These are phyloP conservation scores for Eilema depressum DNA, from an alignment of 2,888 invertebrate genomes.

Conservation along the genomic window DNA sequence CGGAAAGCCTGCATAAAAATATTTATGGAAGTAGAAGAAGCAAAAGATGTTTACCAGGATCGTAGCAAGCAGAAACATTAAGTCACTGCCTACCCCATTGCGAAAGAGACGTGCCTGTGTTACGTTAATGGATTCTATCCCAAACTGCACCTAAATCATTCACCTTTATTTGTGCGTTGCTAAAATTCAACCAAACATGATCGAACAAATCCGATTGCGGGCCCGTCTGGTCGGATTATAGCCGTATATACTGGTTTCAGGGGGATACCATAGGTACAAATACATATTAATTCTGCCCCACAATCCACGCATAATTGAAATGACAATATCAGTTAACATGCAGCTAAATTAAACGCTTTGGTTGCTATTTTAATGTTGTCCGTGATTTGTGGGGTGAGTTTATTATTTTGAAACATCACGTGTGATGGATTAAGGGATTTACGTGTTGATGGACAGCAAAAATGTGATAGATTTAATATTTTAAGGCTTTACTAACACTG, in stretches of 20 bases:
- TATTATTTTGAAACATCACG: slow-evolving; percentile 29
- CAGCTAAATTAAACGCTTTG: slow-evolving; percentile 66
- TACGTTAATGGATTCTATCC: background rate
- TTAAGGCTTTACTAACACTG: background rate
- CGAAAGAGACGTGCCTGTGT: background rate
- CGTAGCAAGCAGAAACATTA: too few species aligned
- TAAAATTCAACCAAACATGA: slow-evolving; percentile 52
- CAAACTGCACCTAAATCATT: slow-evolving; percentile 18
- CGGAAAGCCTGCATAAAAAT: too few species aligned
- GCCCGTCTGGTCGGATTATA: slow-evolving; percentile 55
- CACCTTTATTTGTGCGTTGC: slow-evolving; percentile 42
- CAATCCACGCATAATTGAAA: slow-evolving; percentile 61
- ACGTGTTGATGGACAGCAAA: slow-evolving; percentile 3
- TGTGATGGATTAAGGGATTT: slow-evolving; percentile 24
- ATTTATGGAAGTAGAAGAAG: too few species aligned
- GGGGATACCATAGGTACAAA: slow-evolving; percentile 52
- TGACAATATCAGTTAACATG: slow-evolving; percentile 57
- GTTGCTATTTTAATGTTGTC: slow-evolving; percentile 58
- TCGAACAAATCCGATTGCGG: slow-evolving; percentile 63
- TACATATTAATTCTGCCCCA: slow-evolving; percentile 58
- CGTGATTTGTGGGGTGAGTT: slow-evolving; percentile 60
- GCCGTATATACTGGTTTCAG: slow-evolving; percentile 53
- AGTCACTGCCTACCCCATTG: too few species aligned
- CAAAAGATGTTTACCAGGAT: too few species aligned
- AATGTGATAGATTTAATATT: slow-evolving; percentile 6